Percentiles rank a stretch among this genome's conserved stretches.
Evolutionary conservation across 2,113 vertebrate species (phyloP).

Genomic region (Oxyruncus cristatus): DNA sequence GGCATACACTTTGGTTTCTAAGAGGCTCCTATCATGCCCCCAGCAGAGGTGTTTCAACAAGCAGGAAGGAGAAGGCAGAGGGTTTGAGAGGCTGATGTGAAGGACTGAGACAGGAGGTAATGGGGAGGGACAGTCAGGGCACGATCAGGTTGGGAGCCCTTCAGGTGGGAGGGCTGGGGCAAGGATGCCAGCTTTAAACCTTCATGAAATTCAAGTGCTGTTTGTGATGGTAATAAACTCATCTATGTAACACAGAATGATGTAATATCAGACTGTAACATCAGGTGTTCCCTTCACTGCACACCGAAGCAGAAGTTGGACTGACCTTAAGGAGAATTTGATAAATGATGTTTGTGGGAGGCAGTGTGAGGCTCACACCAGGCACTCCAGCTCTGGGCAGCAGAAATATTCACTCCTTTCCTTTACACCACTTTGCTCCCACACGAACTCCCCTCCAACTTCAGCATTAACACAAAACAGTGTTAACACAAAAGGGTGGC

Average conservation of each 20-base stretch:
- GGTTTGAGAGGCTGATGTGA: not conserved
- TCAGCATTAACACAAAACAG: not conserved
- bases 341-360: not conserved
- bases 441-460: not conserved
- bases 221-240: not conserved
- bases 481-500: not conserved
- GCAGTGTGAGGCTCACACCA: not conserved
- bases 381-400: not conserved
- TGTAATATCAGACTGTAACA: not conserved
- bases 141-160: fast-evolving
- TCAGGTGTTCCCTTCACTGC: not conserved
- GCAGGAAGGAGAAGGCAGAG: not conserved
- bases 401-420: not conserved
- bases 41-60: not conserved
- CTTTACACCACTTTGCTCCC: not conserved
- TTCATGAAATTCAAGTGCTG: not conserved
- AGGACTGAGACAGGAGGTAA: not conserved
- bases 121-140: not conserved
- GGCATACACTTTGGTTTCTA: not conserved
- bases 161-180: not conserved
- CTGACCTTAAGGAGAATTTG: not conserved
- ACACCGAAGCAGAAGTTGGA: not conserved
- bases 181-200: not conserved
- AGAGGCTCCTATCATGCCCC: not conserved
- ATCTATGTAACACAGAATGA: not conserved